Evolutionary conservation across 2,797 vertebrate species (phyloP).

Genomic region (Oophaga sylvatica): DNA sequence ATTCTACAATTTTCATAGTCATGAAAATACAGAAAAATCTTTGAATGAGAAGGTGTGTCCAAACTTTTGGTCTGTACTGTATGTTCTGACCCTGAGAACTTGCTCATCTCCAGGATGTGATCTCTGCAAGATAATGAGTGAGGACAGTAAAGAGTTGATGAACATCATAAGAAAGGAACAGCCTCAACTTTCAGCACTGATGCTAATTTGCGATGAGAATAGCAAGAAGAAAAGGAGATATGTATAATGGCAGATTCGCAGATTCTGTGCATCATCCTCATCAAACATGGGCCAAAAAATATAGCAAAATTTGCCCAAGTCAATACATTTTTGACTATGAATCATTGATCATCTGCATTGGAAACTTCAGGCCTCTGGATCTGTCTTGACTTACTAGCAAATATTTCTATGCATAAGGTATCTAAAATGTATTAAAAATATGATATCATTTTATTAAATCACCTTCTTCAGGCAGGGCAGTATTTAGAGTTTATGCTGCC

Average conservation of each 20-base stretch:
- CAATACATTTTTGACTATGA: not conserved
- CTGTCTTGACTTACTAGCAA: too few species aligned
- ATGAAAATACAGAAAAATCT: too few species aligned
- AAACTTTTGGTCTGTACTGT: too few species aligned
- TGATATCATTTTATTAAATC: too few species aligned
- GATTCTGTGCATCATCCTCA: not conserved
- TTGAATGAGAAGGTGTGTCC: too few species aligned
- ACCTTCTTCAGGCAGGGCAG: too few species aligned
- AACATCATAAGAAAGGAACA: not conserved
- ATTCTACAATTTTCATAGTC: too few species aligned
- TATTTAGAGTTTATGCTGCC: too few species aligned
- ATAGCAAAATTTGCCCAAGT: not conserved
- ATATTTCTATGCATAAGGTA: too few species aligned
- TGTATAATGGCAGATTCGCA: too few species aligned
- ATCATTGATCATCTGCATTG: not conserved
- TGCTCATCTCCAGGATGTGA: conserved; percentile 11
- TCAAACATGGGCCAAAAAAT: not conserved
- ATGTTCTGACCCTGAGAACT: conserved; percentile 20
- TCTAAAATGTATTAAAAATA: too few species aligned
- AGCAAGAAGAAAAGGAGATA: not conserved
- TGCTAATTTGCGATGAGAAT: not conserved
- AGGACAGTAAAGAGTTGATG: conserved; percentile 29
- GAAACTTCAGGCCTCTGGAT: too few species aligned
- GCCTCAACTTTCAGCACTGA: not conserved
- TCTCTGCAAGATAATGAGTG: conserved; percentile 30